Evolutionary conservation across 2,888 invertebrate species (phyloP).

Genomic region (Dynastes maya): DNA sequence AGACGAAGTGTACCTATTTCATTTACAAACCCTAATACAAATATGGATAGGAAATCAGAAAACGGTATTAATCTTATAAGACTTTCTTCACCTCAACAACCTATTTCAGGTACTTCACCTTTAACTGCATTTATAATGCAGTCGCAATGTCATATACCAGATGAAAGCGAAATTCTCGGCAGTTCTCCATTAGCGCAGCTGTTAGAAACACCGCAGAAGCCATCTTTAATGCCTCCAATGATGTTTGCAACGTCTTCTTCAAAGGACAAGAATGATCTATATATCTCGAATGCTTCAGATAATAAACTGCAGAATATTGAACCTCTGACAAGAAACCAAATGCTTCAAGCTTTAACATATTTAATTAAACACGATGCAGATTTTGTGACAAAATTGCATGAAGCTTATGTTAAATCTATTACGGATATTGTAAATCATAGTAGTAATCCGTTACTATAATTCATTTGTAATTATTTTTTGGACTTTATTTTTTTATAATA

Average conservation of each 20-base stretch:
- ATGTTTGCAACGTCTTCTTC: constrained; percentile 81
- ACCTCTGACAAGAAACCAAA: constrained; percentile 89
- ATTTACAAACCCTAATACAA: constrained; percentile 59
- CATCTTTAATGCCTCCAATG: constrained; percentile 88
- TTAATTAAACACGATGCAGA: constrained; percentile 90
- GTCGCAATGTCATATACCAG: constrained; percentile 54
- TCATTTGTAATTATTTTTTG: constrained; percentile 18
- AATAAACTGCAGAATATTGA: constrained; percentile 71
- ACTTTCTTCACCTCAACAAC: constrained; percentile 72
- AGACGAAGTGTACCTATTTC: constrained; percentile 65
- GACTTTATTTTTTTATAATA: constrained; percentile 48
- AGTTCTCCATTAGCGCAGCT: constrained; percentile 75
- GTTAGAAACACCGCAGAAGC: constrained; percentile 75
- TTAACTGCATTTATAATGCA: constrained; percentile 62
- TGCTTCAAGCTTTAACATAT: constrained; percentile 91
- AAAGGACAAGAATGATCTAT: constrained; percentile 56
- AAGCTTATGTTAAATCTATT: constrained; percentile 92
- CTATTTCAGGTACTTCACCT: constrained; percentile 58
- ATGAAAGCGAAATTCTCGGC: constrained; percentile 56
- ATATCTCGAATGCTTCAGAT: constrained; percentile 40
- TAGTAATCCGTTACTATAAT: constrained; percentile 52
- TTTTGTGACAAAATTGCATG: constrained; percentile 91
- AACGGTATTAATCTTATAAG: constrained; percentile 74
- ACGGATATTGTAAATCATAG: constrained; percentile 71
- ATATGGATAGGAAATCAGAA: constrained; percentile 65